Conservation (phyloP, 1,140 invertebrate species). For the Teleopsis dalmanni region DNA sequence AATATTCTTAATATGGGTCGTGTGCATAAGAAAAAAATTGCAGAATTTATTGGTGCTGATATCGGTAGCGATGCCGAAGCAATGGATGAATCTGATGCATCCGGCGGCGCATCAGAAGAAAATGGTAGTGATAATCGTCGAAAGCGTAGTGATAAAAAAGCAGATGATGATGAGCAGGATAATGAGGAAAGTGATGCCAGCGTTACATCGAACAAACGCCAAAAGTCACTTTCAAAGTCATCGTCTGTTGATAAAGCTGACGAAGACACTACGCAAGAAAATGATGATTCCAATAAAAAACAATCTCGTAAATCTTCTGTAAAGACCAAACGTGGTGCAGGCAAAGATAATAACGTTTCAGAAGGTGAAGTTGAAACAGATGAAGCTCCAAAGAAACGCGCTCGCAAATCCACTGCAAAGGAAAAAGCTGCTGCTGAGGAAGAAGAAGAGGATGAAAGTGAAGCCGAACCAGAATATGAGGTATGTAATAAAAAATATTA, state of each 20-base stretch:
- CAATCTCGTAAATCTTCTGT: slow-evolving; percentile 11
- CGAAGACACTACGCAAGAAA: background rate
- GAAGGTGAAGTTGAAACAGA: slow-evolving; percentile 11
- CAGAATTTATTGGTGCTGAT: slow-evolving; percentile 20
- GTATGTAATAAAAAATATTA: slow-evolving; percentile 12
- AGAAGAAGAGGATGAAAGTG: slow-evolving; percentile 6
- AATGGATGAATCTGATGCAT: slow-evolving; percentile 5
- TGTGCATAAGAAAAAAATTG: slow-evolving; percentile 17
- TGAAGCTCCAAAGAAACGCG: too few species aligned
- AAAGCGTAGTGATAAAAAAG: background rate
- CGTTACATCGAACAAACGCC: background rate
- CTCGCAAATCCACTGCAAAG: too few species aligned
- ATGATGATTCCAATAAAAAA: slow-evolving; percentile 14
- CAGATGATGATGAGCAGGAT: slow-evolving; percentile 1
- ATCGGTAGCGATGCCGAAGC: slow-evolving; percentile 15
- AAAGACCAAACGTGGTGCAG: background rate
- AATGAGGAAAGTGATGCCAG: slow-evolving; percentile 5
- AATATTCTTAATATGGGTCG: slow-evolving; percentile 11
- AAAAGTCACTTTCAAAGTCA: slow-evolving; percentile 1
- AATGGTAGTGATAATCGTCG: slow-evolving; percentile 2
- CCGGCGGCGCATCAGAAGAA: slow-evolving; percentile 10
- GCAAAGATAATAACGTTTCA: background rate
- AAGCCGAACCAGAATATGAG: slow-evolving; percentile 23
- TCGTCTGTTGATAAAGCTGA: slow-evolving; percentile 3
- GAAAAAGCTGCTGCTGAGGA: slow-evolving; percentile 1